These are phyloP conservation scores for Epicampocera succincta DNA, from an alignment of 2,888 invertebrate genomes.

Conservation along the genomic window DNA sequence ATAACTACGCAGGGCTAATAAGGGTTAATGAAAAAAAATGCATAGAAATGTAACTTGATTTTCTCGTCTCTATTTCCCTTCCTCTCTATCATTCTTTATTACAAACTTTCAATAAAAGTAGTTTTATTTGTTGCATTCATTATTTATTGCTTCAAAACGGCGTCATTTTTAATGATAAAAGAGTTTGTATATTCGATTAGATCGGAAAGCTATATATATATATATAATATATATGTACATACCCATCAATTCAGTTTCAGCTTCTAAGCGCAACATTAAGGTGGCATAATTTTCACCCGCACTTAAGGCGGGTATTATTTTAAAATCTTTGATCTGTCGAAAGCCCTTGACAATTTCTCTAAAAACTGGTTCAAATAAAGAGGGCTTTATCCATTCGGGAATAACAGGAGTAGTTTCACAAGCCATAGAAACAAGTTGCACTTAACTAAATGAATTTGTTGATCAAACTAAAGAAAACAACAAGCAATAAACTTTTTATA, in stretches of 20 bases:
- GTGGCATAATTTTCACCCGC: slow-evolving; percentile 79
- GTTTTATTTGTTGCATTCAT: too few species aligned
- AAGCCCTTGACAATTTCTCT: slow-evolving; percentile 65
- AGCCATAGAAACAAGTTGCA: slow-evolving; percentile 4
- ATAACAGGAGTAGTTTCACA: neutral
- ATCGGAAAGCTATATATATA: neutral
- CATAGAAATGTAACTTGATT: too few species aligned
- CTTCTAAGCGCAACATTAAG: slow-evolving; percentile 74
- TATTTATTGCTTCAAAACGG: too few species aligned
- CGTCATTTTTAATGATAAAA: too few species aligned
- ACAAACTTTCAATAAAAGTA: too few species aligned
- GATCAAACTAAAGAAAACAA: too few species aligned
- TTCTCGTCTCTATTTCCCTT: too few species aligned
- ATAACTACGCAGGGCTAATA: too few species aligned
- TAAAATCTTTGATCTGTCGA: slow-evolving; percentile 70
- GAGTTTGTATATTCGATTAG: neutral
- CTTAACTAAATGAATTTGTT: neutral
- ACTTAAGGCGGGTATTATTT: slow-evolving; percentile 69
- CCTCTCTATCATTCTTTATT: too few species aligned
- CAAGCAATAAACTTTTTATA: too few species aligned
- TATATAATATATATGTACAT: slow-evolving; percentile 11
- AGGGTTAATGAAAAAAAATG: too few species aligned
- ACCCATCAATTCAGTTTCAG: slow-evolving; percentile 75
- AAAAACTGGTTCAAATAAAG: slow-evolving; percentile 72
- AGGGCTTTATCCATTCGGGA: slow-evolving; percentile 71